Base-by-base conservation (phyloP, 2,888 invertebrate genomes). In the Empis stercorea region DNA sequence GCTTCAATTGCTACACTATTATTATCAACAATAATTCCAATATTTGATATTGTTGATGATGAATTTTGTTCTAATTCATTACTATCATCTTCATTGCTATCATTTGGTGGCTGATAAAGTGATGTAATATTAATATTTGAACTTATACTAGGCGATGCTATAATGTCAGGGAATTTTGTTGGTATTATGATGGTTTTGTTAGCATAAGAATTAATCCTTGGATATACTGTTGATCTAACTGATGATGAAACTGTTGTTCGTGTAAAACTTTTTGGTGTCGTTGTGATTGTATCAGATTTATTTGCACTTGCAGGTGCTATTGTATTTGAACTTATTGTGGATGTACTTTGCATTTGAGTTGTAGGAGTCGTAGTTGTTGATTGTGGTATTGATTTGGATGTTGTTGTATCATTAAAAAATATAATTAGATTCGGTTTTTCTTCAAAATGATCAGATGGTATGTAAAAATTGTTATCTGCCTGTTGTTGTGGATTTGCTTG, bases 1-100 rank as follows among this genome's bases (percentile, higher is more conserved):
- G 73, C 73, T 63, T 78, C 77, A 49, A 76, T 70, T 0, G 74
- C 71, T 3, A 76, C 75, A 54, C 76, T 76, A 51, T 73, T 73
- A 15, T 62, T 63, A 37, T 61, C 57, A 10, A 42, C 46, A 38
- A 48, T 30, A 9, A 46, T 46, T n/a, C 10, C 27, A 13, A n/a
- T 10, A 13, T 23, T 41, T 42, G 20, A 16, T 20, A 10, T 13
- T 36, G 36, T 37, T 36, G 11, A 40, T 3, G 42, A 44, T 43
- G 46, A 14, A 10, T 13, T 7, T 4, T 4, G 30, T 55, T 47
- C 15, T 17, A 43, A 7, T 50, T 20, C 5, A 34, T 20, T 4
- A 46, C 34, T 1, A 49, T 27, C 23, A 27, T 27, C 23, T 7
- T 9, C 23, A 27, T 27, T 7, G 7, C 9, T 9, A 34, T 6